phyloP scores from a whole-genome alignment of 2,888 invertebrate species.

The Carpatolechia fugitivella region DNA sequence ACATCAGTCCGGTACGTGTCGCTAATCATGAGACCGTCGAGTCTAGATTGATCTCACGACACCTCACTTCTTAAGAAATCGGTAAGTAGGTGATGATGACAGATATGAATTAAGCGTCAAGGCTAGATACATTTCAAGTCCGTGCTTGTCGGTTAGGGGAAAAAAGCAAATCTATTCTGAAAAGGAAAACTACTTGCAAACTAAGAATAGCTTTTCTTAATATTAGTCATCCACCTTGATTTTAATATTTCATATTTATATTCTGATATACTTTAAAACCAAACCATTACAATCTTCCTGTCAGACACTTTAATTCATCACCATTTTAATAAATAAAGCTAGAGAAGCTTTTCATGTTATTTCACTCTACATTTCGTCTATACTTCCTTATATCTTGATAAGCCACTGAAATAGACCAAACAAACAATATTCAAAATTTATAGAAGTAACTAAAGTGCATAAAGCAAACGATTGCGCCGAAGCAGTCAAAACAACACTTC shows the following conservation, averaged over 20 bases:
- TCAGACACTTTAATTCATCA: neutral
- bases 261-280: too few relatives aligned
- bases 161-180: too few relatives aligned
- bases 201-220: too few relatives aligned
- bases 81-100: neutral
- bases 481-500: slow-evolving; percentile 10
- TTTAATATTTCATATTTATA: too few relatives aligned
- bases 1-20: neutral
- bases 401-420: neutral
- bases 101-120: too few relatives aligned
- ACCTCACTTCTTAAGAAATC: neutral
- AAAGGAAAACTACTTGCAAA: too few relatives aligned
- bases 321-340: neutral
- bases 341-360: neutral
- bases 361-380: neutral
- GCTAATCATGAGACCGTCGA: neutral
- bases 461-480: neutral
- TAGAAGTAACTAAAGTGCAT: neutral
- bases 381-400: neutral
- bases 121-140: too few relatives aligned
- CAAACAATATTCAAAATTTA: neutral
- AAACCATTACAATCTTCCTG: neutral
- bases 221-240: too few relatives aligned
- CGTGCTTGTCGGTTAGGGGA: too few relatives aligned
- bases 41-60: neutral